phyloP scores from a whole-genome alignment of 2,113 vertebrate species.

The Cervus canadensis region DNA sequence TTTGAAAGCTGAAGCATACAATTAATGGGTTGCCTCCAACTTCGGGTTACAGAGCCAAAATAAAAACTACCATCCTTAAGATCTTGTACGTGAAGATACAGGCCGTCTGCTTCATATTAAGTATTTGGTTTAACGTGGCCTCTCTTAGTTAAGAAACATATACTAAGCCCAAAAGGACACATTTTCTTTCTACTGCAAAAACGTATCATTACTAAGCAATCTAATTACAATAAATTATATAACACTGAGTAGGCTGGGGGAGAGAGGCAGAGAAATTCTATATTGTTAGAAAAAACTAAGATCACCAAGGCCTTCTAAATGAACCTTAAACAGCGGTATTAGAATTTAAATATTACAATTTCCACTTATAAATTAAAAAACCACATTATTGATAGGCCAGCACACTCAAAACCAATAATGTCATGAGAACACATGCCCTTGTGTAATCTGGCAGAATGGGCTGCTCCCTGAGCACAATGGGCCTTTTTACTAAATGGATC shows the following conservation, averaged over 20 bases:
- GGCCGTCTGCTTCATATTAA: neutral
- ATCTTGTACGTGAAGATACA: neutral
- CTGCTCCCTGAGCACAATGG: conserved; percentile 44
- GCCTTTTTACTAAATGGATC: conserved; percentile 41
- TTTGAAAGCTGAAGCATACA: conserved; percentile 7
- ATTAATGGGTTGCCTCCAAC: neutral
- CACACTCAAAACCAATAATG: conserved; percentile 53
- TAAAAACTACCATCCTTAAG: neutral
- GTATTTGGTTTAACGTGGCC: neutral
- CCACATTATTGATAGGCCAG: conserved; percentile 38
- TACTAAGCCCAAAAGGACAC: neutral
- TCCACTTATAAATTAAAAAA: conserved; percentile 38
- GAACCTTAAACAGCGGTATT: conserved; percentile 34
- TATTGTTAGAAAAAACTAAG: neutral
- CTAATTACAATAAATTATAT: conserved; percentile 11
- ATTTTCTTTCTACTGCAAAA: neutral
- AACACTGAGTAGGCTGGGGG: neutral
- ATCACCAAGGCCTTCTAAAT: neutral
- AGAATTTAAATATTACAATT: conserved; percentile 48
- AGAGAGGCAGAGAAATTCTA: neutral
- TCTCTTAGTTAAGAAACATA: conserved; percentile 33
- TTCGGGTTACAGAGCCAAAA: neutral
- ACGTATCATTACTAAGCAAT: conserved; percentile 14
- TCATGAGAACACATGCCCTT: conserved; percentile 30
- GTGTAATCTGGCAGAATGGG: conserved; percentile 43